These are phyloP conservation scores for Lepus americanus DNA, from an alignment of 2,113 vertebrate species.

Conservation along the genomic window DNA sequence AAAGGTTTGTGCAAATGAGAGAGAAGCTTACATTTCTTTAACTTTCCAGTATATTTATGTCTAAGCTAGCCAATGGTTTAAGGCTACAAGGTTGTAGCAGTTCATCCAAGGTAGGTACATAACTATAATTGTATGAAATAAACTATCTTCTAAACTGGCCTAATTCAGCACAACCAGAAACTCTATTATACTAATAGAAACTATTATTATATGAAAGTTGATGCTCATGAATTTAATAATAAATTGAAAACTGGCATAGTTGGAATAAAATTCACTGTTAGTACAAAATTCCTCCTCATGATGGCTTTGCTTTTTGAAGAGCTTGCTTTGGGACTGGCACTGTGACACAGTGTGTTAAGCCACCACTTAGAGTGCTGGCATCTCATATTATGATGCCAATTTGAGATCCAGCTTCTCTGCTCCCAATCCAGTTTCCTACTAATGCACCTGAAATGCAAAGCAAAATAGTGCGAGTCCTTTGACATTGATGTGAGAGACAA, in stretches of 20 bases:
- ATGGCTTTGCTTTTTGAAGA: background rate
- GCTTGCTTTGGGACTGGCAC: too few relatives aligned
- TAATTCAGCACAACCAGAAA: background rate
- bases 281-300: background rate
- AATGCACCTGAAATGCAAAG: too few relatives aligned
- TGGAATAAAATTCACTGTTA: background rate
- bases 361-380: too few relatives aligned
- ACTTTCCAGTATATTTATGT: conserved; percentile 19
- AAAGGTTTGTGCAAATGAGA: too few relatives aligned
- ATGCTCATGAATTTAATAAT: background rate
- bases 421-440: too few relatives aligned
- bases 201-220: background rate
- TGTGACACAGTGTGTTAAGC: too few relatives aligned
- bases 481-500: too few relatives aligned
- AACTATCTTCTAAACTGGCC: background rate
- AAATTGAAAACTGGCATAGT: background rate
- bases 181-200: background rate
- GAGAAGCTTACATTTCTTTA: conserved; percentile 27
- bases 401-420: too few relatives aligned
- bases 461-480: too few relatives aligned
- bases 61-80: background rate
- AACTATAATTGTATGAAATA: conserved; percentile 27
- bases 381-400: too few relatives aligned
- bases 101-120: background rate
- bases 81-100: background rate